Percentiles rank a stretch among this genome's conserved stretches.
Conservation (phyloP, 2,113 vertebrate species). For the Ginglymostoma cirratum region DNA sequence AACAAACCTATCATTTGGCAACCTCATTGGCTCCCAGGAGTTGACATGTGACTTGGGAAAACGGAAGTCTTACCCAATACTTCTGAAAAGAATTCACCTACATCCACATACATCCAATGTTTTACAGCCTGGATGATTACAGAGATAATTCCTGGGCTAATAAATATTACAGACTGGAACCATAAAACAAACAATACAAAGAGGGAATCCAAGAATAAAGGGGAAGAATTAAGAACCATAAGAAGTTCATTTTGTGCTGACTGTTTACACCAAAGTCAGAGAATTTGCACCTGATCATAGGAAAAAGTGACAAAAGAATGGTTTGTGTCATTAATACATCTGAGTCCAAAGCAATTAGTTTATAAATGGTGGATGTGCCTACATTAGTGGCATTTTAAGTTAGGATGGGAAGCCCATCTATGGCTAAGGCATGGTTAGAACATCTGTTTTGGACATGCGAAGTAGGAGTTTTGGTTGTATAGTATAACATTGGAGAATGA, state of each 20-base stretch:
- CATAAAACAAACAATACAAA: background rate
- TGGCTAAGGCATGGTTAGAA: background rate
- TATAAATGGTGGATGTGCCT: background rate
- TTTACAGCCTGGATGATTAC: background rate
- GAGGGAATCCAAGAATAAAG: background rate
- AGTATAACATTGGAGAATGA: background rate
- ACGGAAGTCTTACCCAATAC: background rate
- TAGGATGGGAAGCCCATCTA: background rate
- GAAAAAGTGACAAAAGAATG: background rate
- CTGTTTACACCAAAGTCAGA: background rate
- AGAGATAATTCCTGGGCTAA: background rate
- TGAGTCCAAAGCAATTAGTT: background rate
- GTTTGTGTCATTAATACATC: background rate
- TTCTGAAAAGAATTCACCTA: background rate
- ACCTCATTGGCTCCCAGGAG: background rate
- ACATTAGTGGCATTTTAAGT: background rate
- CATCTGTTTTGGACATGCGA: background rate
- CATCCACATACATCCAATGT: background rate
- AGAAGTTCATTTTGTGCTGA: background rate
- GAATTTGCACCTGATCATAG: background rate
- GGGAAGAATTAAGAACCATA: background rate
- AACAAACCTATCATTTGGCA: background rate
- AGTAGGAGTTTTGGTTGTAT: background rate
- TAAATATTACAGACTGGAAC: too few relatives aligned
- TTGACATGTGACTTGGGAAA: background rate